Base-by-base conservation (phyloP, 2,113 vertebrate genomes). In the Microtus richardsoni region DNA sequence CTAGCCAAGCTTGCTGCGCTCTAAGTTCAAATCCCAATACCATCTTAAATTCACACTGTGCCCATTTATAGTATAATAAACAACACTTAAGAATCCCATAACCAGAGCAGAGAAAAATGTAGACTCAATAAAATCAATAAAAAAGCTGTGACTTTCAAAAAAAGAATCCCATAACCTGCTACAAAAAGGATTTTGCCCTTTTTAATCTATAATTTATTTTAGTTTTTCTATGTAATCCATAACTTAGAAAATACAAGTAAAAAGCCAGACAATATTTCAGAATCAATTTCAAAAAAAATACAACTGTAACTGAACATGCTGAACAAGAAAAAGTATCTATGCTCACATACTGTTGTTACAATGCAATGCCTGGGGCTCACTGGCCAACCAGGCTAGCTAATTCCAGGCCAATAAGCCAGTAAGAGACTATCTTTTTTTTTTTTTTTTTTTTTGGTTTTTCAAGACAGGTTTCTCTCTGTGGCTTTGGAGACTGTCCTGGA, bases 201-300 rank as follows among this genome's bases (percentile, higher is more conserved):
- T 49, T 91, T 16, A 71, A 86, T 73, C 21, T 26, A 83, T 54
- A 78, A 97, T 58, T 89, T 93, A 97, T 58, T 89, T 93, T 44
- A 91, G n/a, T 82, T 89, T 94, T 13, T 83, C 68, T 39, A 68
- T 1, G 71, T 64, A 89, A 58, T 7, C 80, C 26, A n/a, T 71
- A 78, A 66, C 58, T 77, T 44, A 84, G 9, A 49, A 64, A 4
- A 93, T 12, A 70, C 24, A 1, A 91, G 3, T 62, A 16, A 70
- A 71, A 91, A 95, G 44, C 12, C 36, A 91, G 2, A 58, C 5
- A 91, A 54, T 21, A 80, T 21, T 66, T 90, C 22, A 92, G 19
- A 47, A 16, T 85, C 28, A 68, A 89, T 83, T 89, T 91, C 11
- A 47, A 49, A 49, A 83, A 88, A 64, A 84, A 47, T 47, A 22